phyloP scores from a whole-genome alignment of 2,888 invertebrate genomes.

The Allolobophora icterica region DNA sequence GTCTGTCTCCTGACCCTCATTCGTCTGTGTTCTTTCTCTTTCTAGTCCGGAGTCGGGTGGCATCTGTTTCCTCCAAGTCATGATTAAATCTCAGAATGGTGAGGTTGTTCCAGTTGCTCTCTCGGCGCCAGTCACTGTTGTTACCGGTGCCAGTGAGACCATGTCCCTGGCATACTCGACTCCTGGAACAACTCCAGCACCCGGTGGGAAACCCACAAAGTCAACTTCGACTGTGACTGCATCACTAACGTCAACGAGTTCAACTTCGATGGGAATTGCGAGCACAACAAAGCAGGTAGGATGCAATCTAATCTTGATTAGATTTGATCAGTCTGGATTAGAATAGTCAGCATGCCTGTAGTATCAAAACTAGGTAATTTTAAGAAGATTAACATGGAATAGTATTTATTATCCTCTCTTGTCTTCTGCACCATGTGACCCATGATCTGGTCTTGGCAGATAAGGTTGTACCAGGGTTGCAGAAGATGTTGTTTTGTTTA shows the following conservation, averaged over 20 bases:
- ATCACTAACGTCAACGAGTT: conserved; percentile 4
- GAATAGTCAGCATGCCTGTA: neutral
- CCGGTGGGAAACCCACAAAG: neutral
- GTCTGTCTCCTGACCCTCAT: too few species aligned
- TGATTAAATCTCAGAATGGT: conserved; percentile 70
- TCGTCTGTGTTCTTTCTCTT: neutral
- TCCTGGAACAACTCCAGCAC: conserved; percentile 8
- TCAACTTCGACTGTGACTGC: neutral
- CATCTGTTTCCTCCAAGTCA: conserved; percentile 63
- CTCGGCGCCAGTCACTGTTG: conserved; percentile 29
- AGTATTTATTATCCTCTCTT: neutral
- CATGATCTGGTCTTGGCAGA: too few species aligned
- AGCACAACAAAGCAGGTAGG: conserved; percentile 21
- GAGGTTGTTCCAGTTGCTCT: conserved; percentile 65
- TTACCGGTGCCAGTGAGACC: neutral
- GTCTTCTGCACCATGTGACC: neutral
- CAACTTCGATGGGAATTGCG: conserved; percentile 24
- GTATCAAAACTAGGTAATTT: neutral
- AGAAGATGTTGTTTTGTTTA: neutral
- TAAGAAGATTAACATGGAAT: neutral
- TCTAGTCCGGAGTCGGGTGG: conserved; percentile 20
- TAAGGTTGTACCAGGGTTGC: too few species aligned
- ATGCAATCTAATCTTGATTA: neutral
- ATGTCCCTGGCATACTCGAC: neutral
- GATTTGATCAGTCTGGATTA: neutral